Evolutionary conservation across 1,140 invertebrate species (phyloP), one percentile per base, ranked within the genome.

Genomic region (Asobara japonica): DNA sequence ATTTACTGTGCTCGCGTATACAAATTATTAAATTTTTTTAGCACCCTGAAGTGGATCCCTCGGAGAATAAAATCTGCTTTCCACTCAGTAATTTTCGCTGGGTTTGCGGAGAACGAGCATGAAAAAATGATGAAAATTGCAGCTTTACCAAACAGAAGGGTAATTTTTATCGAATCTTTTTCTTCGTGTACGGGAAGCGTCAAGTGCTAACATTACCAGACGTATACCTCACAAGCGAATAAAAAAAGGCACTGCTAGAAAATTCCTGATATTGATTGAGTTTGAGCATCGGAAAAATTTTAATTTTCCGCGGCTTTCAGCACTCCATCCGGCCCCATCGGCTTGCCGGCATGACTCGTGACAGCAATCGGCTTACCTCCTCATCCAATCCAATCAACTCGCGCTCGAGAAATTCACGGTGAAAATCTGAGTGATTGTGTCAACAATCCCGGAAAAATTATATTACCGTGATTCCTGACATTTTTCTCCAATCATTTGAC

Each of bases 321-420:
- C 22, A 18, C 18, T 56, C 51, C 22, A 56, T 56, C 51, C 51
- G 3, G 1, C 22, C 41, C 51, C 22, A 56, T 56, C 51, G 22
- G 51, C 51, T 56, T 56, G 18, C 51, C 25, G 51, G 51, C 22
- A 56, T 56, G 51, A 56, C 51, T 56, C 20, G 51, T 56, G 51
- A 56, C 51, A 56, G 51, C 51, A 56, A 56, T 56, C 51, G 51
- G 51, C 51, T 56, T 56, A 56, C 51, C 51, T 56, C 22, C 51
- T 56, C 51, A 56, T 22, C 36, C 51, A 56, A 56, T 56, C 51
- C 51, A 56, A 56, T 56, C 51, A 56, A 56, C 51, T 56, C 22
- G 51, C 51, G 51, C 51, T 56, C 51, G 51, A 56, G 20, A 27
- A 56, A 56, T 25, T 56, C 51, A 33, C 7, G 18, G 2, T 18